phyloP scores from a whole-genome alignment of 1,140 invertebrate species.

The Drosophila arawakana region DNA sequence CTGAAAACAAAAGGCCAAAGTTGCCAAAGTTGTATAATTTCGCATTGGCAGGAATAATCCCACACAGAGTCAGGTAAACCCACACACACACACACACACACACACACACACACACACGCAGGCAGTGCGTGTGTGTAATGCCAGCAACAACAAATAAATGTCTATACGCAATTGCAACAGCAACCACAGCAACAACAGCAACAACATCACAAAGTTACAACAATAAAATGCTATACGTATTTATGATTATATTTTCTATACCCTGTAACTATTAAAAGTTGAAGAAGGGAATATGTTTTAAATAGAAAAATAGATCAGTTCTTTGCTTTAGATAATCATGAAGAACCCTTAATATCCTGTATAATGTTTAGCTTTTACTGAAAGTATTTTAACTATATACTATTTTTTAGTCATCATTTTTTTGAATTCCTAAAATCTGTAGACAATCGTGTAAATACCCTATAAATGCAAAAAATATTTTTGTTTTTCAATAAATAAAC shows the following conservation, averaged over 20 bases:
- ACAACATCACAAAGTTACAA: slow-evolving; percentile 14
- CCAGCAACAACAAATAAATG: slow-evolving; percentile 35
- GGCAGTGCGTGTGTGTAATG: slow-evolving; percentile 8
- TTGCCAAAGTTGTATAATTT: slow-evolving; percentile 77
- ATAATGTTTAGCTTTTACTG: too few species aligned
- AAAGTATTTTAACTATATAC: neutral
- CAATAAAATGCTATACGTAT: slow-evolving; percentile 50
- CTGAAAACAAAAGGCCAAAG: slow-evolving; percentile 51
- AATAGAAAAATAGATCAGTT: too few species aligned
- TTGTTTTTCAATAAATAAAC: too few species aligned
- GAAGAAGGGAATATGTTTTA: neutral
- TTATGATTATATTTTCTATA: slow-evolving; percentile 64
- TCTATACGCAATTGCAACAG: slow-evolving; percentile 45
- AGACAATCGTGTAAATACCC: too few species aligned
- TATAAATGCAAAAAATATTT: too few species aligned
- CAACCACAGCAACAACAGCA: neutral
- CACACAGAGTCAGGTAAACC: slow-evolving; percentile 69
- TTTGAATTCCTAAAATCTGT: too few species aligned
- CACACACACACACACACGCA: slow-evolving; percentile 33
- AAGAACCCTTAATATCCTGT: too few species aligned
- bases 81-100: slow-evolving; percentile 55
- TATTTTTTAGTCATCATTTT: too few species aligned
- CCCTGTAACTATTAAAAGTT: slow-evolving; percentile 20
- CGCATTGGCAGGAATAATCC: slow-evolving; percentile 80
- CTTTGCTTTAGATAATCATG: too few species aligned